phyloP scores from a whole-genome alignment of 2,113 vertebrate genomes.

The Conger conger region DNA sequence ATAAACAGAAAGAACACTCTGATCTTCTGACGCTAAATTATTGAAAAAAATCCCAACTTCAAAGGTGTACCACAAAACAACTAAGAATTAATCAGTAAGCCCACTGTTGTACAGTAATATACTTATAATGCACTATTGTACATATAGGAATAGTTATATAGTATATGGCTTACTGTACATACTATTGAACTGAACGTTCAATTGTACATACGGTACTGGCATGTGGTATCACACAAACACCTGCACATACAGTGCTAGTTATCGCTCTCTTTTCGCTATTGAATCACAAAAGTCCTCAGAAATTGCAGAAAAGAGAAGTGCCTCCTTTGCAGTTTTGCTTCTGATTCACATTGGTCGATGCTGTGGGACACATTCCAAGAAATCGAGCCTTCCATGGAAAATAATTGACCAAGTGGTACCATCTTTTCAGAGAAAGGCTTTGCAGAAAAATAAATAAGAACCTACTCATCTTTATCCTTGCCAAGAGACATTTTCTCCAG shows the following conservation, averaged over 20 bases:
- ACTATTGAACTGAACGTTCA: no score
- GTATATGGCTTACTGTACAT: no score
- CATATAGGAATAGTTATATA: no score
- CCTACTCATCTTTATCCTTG: neutral
- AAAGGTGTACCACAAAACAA: neutral
- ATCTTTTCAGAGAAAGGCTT: neutral
- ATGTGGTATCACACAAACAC: no score
- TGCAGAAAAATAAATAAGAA: neutral
- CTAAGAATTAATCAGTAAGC: neutral
- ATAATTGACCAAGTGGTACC: neutral
- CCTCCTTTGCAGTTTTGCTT: neutral
- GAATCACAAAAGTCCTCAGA: neutral
- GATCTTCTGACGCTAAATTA: neutral
- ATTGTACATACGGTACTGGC: no score
- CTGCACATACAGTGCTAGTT: neutral
- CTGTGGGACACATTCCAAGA: neutral
- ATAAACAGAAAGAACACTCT: constrained; percentile 5
- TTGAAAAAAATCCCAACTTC: neutral
- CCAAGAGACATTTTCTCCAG: neutral
- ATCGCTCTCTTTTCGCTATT: neutral
- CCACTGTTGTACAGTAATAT: neutral
- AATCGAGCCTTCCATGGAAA: neutral
- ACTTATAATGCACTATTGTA: neutral
- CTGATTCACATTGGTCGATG: neutral
- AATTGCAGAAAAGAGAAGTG: neutral